Base-by-base conservation (phyloP, 1,140 invertebrate genomes). In the Anastrepha ludens region DNA sequence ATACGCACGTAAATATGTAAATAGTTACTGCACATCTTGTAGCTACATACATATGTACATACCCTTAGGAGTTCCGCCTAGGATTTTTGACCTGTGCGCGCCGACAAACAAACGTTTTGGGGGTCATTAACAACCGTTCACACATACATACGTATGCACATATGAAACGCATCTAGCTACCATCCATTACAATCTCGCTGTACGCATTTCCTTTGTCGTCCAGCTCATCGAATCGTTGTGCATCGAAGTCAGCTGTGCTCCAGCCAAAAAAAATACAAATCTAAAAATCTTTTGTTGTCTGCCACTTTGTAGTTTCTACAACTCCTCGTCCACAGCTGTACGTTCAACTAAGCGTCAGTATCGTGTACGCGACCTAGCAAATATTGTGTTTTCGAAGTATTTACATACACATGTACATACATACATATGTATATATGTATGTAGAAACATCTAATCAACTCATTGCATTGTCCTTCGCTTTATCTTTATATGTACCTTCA, bases 231-330 rank as follows among this genome's bases (percentile, higher is more conserved):
- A 17, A 74, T 44, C 67, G 13, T n/a, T 41, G 4, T 4, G 55
- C 60, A 62, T 4, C 39, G 2, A 2, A 44, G 41, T 44, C 67
- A 81, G 74, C 74, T 81, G 47, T 81, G 44, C 44, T 17, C 13
- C 44, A 81, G 44, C 74, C 44, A 55, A 55, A 6, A 9, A 47
- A 81, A n/a, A 41, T 74, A 17, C 41, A 15, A 17, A 81, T 81
- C 55, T 81, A n/a, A 20, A 81, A 58, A 81, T 81, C n/a, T 55
- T 81, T 81, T 81, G 74, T 58, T 81, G 74, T 81, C 74, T 81
- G 74, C 8, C 1, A 20, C n/a, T 81, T 81, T n/a, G 9, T 13
- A 3, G 13, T 50, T n/a, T 62, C 60, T 62, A 13, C 60, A 15
- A 13, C 11, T 4, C 60, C 17, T 67, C 20, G 20, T 67, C n/a